These are phyloP conservation scores for Muntiacus muntjak DNA, from an alignment of 2,113 vertebrate species.

Conservation along the genomic window DNA sequence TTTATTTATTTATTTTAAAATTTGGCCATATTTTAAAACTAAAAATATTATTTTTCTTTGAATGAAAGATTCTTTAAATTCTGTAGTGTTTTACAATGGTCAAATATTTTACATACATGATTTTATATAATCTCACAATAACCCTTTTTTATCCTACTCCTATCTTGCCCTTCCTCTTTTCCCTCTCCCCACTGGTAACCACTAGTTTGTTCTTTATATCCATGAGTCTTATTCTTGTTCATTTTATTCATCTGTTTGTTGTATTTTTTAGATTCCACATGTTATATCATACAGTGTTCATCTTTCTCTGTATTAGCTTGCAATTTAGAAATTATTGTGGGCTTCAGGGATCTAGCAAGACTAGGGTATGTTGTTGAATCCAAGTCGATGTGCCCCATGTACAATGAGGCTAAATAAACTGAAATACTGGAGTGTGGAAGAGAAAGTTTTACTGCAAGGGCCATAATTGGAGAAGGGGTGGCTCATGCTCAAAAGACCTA, in stretches of 20 bases:
- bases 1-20: neutral
- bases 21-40: neutral
- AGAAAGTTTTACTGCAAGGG: neutral
- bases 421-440: no score
- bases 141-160: neutral
- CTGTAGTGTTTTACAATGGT: neutral
- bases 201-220: neutral
- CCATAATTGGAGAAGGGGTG: neutral
- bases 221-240: neutral
- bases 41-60: neutral
- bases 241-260: no score
- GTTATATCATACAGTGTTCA: accelerated
- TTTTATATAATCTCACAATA: neutral
- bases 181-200: neutral
- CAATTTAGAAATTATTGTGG: neutral
- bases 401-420: neutral
- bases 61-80: neutral
- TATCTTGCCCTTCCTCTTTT: neutral
- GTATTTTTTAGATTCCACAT: neutral
- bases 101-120: neutral
- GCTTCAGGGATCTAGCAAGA: neutral
- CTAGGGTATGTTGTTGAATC: neutral
- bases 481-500: neutral
- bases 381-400: no score
- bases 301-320: neutral